Conservation (phyloP, 2,888 invertebrate species). For the Chalcis sispes region DNA sequence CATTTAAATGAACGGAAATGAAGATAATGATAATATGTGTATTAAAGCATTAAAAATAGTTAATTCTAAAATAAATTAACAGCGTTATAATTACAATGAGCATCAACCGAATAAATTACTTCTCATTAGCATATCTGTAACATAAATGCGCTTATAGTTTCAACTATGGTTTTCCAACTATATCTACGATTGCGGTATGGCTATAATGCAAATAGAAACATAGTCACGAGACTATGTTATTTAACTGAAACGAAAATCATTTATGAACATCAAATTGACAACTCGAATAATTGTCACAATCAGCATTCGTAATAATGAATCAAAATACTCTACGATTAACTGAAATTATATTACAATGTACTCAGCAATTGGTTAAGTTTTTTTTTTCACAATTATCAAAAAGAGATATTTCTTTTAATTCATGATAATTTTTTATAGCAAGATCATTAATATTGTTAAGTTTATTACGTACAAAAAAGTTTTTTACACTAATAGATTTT, state of each 20-base stretch:
- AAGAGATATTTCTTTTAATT: too few relatives aligned
- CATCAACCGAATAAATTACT: not conserved
- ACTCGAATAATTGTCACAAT: not conserved
- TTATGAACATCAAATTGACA: constrained; percentile 9
- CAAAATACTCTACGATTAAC: too few relatives aligned
- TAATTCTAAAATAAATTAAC: too few relatives aligned
- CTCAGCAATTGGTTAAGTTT: too few relatives aligned
- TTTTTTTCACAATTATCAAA: too few relatives aligned
- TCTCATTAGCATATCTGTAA: constrained; percentile 1
- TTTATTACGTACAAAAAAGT: not conserved
- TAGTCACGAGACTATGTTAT: not conserved
- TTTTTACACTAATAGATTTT: not conserved
- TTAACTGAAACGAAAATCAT: constrained; percentile 9
- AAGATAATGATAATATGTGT: too few relatives aligned
- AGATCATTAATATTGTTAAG: too few relatives aligned
- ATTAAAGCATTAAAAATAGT: too few relatives aligned
- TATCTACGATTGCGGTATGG: constrained; percentile 10
- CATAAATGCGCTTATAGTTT: constrained; percentile 23
- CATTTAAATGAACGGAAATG: too few relatives aligned
- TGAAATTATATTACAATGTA: too few relatives aligned
- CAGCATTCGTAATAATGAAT: not conserved
- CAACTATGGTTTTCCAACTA: not conserved
- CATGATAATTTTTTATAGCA: too few relatives aligned
- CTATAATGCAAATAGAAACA: constrained; percentile 2
- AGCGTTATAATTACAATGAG: too few relatives aligned